Percentiles rank a stretch among this genome's conserved stretches.
phyloP scores from a whole-genome alignment of 2,797 vertebrate species.

The Pantherophis vulpinus region DNA sequence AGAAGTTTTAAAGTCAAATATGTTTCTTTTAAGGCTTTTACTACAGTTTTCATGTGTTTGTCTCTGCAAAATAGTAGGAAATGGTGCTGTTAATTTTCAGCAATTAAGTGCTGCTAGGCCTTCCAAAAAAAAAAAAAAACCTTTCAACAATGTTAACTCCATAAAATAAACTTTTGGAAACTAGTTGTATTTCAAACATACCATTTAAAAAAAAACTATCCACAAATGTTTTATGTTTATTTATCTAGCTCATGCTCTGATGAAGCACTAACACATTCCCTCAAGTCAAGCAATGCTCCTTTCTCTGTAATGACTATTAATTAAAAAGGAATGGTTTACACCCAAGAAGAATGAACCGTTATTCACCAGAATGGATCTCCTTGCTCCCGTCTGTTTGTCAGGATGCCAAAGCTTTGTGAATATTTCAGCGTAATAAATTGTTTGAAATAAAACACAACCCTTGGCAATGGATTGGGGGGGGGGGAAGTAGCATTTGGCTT shows the following conservation, averaged over 20 bases:
- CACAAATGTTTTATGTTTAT: slow-evolving; percentile 27
- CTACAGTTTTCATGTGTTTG: neutral
- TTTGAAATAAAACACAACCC: slow-evolving; percentile 31
- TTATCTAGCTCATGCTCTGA: slow-evolving; percentile 1
- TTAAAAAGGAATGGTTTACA: slow-evolving; percentile 45
- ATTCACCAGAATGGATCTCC: neutral
- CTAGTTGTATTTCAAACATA: neutral
- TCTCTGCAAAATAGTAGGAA: neutral
- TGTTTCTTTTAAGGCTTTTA: neutral
- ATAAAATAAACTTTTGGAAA: neutral
- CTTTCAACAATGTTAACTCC: neutral
- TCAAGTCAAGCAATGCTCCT: slow-evolving; percentile 32
- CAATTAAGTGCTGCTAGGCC: neutral
- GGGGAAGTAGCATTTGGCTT: slow-evolving; percentile 26
- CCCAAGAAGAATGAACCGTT: slow-evolving; percentile 23
- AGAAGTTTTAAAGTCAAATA: neutral
- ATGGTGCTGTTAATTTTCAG: neutral
- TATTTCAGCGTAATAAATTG: slow-evolving; percentile 40
- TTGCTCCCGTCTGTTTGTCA: slow-evolving; percentile 28
- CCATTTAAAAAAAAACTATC: neutral
- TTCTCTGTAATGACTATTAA: slow-evolving; percentile 27
- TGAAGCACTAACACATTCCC: slow-evolving; percentile 21
- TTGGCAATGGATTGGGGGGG: slow-evolving; percentile 12
- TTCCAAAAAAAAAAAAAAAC: neutral
- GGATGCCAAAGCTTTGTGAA: neutral